Percentiles rank a stretch among this genome's conserved stretches.
Evolutionary conservation across 1,140 invertebrate genomes (phyloP).

Genomic region (Pogonomyrmex barbatus): DNA sequence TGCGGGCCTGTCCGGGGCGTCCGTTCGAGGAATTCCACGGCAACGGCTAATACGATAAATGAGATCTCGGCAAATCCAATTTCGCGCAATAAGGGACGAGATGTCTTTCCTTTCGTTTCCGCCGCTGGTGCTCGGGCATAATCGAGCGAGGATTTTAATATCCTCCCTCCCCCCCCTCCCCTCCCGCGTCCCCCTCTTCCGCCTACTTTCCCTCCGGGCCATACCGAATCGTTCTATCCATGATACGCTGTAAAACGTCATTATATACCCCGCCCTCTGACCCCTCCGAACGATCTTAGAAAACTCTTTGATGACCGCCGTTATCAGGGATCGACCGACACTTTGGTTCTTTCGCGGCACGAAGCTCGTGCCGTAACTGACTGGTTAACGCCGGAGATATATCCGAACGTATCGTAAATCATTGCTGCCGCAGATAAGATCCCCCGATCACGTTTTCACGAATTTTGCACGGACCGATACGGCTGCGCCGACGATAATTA

Average conservation of each 20-base stretch:
- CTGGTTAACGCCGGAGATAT: constrained; percentile 60
- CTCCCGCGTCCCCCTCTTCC: too few species aligned
- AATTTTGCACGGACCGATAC: constrained; percentile 62
- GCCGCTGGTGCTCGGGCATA: constrained; percentile 21
- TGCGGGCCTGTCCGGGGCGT: neutral
- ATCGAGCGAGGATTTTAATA: constrained; percentile 49
- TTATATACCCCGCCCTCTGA: constrained; percentile 42
- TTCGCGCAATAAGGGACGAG: constrained; percentile 26
- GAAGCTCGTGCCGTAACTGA: constrained; percentile 30
- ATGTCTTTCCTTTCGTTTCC: constrained; percentile 49
- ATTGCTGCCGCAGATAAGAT: constrained; percentile 68
- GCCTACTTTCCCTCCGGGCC: too few species aligned
- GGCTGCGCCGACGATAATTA: constrained; percentile 56
- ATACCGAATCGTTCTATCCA: constrained; percentile 57
- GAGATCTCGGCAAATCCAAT: constrained; percentile 52
- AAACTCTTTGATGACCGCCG: constrained; percentile 66
- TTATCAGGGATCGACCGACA: constrained; percentile 69
- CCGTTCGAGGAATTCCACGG: constrained; percentile 49
- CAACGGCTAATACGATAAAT: constrained; percentile 33
- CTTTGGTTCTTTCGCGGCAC: constrained; percentile 52
- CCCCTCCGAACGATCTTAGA: constrained; percentile 64
- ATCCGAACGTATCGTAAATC: constrained; percentile 68
- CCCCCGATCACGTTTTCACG: constrained; percentile 71
- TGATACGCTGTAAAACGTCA: constrained; percentile 69
- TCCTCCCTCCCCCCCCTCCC: neutral